Conservation (phyloP, 2,113 vertebrate species). For the Mormyrus lacerda region DNA sequence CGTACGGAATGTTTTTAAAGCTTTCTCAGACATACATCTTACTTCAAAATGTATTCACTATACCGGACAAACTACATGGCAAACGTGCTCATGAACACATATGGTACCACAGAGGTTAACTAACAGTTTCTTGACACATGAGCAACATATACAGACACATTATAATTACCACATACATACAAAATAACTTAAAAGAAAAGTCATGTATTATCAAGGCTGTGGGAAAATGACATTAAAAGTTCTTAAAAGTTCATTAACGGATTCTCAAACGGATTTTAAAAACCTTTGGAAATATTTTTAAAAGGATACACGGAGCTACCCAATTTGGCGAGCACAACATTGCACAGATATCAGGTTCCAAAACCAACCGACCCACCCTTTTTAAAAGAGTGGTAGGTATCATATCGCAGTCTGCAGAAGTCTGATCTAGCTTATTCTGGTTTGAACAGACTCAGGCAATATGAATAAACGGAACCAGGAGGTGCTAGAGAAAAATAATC, state of each 20-base stretch:
- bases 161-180: not conserved
- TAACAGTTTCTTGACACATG: not conserved
- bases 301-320: not conserved
- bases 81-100: not conserved
- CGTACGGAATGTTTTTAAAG: not conserved
- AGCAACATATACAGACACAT: not conserved
- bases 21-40: not conserved
- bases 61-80: not conserved
- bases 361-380: not conserved
- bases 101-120: not conserved
- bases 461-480: not conserved
- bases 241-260: not conserved
- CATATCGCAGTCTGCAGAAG: not conserved
- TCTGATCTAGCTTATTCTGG: not conserved
- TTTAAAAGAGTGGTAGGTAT: not conserved
- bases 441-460: not conserved
- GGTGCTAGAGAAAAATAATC: not conserved
- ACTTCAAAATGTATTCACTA: not conserved
- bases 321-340: not conserved
- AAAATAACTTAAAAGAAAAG: not conserved
- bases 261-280: not conserved
- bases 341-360: not conserved
- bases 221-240: not conserved
- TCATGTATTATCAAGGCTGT: not conserved
- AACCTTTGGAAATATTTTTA: not conserved